Conservation (phyloP, 2,888 invertebrate species). For the Cyaniris semiargus region DNA sequence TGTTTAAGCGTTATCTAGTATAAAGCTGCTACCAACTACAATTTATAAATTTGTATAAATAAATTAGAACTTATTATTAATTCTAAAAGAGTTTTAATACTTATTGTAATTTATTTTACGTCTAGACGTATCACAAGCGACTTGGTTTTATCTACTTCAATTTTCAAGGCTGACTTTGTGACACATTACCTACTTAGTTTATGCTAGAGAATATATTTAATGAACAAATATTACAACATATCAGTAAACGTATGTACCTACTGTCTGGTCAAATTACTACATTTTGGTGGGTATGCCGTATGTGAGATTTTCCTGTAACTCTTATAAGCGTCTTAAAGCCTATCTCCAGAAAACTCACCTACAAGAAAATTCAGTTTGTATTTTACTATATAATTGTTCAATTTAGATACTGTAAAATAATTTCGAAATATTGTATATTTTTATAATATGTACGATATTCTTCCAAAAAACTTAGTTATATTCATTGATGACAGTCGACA, state of each 20-base stretch:
- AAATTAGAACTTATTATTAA: no score
- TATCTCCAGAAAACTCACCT: no score
- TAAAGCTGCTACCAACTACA: no score
- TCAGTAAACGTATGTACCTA: not conserved
- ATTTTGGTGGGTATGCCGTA: not conserved
- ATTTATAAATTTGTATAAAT: no score
- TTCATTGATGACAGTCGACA: not conserved
- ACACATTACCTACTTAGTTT: not conserved
- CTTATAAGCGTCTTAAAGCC: no score
- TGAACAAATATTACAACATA: constrained; percentile 24
- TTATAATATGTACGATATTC: no score
- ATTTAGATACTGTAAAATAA: no score
- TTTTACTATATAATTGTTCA: no score
- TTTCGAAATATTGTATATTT: no score
- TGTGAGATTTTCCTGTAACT: not conserved
- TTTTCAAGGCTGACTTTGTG: constrained; percentile 6
- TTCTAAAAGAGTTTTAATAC: no score
- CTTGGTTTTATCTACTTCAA: not conserved
- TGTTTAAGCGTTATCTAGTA: no score
- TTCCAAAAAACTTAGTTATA: not conserved
- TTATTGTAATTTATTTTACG: not conserved
- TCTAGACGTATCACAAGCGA: not conserved
- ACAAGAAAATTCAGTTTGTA: no score
- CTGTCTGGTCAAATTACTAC: not conserved
- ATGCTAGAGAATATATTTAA: not conserved